Evolutionary conservation across 2,113 vertebrate species (phyloP), one percentile per base, ranked within the genome.

Genomic region (Galbula dea): DNA sequence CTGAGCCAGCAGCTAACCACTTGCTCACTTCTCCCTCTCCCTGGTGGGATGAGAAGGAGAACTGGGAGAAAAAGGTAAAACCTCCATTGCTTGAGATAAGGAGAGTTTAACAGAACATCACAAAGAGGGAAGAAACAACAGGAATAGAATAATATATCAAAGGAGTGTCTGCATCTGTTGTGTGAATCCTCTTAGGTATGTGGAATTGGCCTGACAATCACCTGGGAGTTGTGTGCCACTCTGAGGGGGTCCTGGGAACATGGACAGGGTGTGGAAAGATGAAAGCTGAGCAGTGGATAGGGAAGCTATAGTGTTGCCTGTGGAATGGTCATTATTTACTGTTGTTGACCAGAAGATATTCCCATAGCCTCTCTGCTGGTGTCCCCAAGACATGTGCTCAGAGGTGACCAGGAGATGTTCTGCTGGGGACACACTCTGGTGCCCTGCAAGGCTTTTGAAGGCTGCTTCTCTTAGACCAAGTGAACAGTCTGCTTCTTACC

Each of bases 311-410:
- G n/a, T 5, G 34, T 10, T 86, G 11, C 11, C 45, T 58, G 10
- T 32, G 54, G 8, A 8, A 32, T 24, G 5, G 46, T 93, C 13
- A 5, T 62, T 45, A 14, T 51, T 80, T 48, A 5, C 21, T 63
- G 4, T 39, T 83, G 20, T 19, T 67, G n/a, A n/a, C n/a, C 4
- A 66, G 79, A 83, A 11, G 12, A 34, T 48, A 32, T 61, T 85
- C 21, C 32, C 0, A 0, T 55, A 66, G 30, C 14, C 10, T 45
- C 15, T 29, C 41, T 69, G 39, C 18, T 41, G 19, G n/a, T 55
- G 10, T 10, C 15, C 15, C 12, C 3, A 16, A 46, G n/a, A 57
- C 7, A 17, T 32, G 41, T 11, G 48, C 11, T 62, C 4, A 29
- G 27, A 65, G 6, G 8, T n/a, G 26, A 54, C 20, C 21, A 30